Evolutionary conservation across 2,888 invertebrate genomes (phyloP), one percentile per base, ranked within the genome.

Genomic region (Cerastis leucographa): DNA sequence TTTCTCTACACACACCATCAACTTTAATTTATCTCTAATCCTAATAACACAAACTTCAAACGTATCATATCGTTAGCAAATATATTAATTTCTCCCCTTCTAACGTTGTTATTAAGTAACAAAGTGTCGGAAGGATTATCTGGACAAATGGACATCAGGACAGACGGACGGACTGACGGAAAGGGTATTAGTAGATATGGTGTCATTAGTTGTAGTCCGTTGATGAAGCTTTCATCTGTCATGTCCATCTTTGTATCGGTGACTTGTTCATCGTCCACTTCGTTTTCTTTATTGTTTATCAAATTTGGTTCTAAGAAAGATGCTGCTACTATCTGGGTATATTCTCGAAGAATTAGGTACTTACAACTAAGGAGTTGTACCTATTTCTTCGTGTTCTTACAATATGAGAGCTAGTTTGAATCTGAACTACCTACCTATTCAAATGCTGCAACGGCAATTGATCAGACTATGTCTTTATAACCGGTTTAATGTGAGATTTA

Each of bases 101-200:
- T 8, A 35, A 56, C 40, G n/a, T 70, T 64, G 83, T 86, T 88
- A 83, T 87, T 86, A 86, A 86, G 85, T 87, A 86, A 87, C 88
- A 87, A 88, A 88, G 83, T 88, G 88, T 85, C 80, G 86, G 87
- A 85, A 84, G 89, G 87, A 89, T 89, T 89, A 89, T 84, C 89
- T 87, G 87, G 84, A 88, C 88, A 84, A 79, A 78, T 80, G 89
- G 88, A 87, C 88, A 85, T 81, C 62, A 54, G 80, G 81, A 76
- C 76, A 64, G 74, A 73, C 78, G 56, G 70, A 65, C 72, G 65
- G 72, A 61, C 66, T 25, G 68, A 42, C 69, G 44, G 78, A 75
- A 76, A 81, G 85, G 86, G 89, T 83, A 85, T 88, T 87, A 85
- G 83, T 83, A 84, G 88, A 88, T 87, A 88, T 83, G 79, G 70